phyloP scores from a whole-genome alignment of 2,888 invertebrate species.

The Drosophila formosana region DNA sequence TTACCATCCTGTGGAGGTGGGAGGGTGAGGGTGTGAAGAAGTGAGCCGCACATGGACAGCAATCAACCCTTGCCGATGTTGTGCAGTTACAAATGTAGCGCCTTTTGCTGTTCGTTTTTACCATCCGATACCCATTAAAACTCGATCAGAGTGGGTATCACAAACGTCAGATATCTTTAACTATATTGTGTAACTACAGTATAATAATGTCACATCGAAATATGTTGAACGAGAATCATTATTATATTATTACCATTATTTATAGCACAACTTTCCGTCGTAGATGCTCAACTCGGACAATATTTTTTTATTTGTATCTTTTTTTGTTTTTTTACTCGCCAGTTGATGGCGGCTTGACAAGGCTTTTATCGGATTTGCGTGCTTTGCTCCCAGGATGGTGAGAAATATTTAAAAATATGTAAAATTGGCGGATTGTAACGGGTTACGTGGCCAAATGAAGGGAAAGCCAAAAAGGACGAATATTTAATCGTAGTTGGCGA shows the following conservation, averaged over 20 bases:
- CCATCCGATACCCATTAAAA: constrained; percentile 21
- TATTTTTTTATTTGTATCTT: constrained; percentile 23
- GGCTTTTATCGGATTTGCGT: constrained; percentile 74
- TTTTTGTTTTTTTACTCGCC: constrained; percentile 16
- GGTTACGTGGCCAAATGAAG: constrained; percentile 35
- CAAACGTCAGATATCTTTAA: background rate
- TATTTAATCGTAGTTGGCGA: constrained; percentile 33
- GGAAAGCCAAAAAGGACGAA: constrained; percentile 38
- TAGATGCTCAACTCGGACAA: background rate
- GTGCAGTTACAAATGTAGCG: constrained; percentile 43
- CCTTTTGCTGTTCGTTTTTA: constrained; percentile 49
- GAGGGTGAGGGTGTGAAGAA: constrained; percentile 1
- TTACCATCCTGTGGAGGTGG: constrained; percentile 4
- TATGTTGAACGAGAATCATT: no score
- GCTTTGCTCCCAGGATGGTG: constrained; percentile 35
- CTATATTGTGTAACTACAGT: no score
- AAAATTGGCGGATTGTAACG: constrained; percentile 53
- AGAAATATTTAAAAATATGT: constrained; percentile 70
- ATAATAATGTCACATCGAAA: no score
- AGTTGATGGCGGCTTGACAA: constrained; percentile 58
- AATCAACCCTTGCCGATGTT: constrained; percentile 62
- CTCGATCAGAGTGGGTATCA: constrained; percentile 2
- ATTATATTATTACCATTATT: background rate
- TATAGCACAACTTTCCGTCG: background rate
- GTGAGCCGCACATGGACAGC: constrained; percentile 43